Conservation (phyloP, 2,797 vertebrate species). For the Siniperca scherzeri region DNA sequence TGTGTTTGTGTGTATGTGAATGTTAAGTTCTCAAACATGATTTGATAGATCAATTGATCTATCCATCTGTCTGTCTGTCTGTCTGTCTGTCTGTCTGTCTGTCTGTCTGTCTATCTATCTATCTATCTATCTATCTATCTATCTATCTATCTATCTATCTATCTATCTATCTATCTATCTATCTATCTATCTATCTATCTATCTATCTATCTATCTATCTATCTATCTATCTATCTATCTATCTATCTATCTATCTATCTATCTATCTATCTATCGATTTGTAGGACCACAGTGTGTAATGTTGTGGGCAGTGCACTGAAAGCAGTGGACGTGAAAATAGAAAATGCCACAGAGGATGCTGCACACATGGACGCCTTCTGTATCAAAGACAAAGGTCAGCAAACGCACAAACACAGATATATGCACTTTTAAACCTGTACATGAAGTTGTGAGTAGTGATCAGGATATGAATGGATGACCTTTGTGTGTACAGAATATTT, state of each 20-base stretch:
- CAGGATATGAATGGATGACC: constrained; percentile 14
- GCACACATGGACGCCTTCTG: constrained; percentile 87
- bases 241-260: constrained; percentile 5
- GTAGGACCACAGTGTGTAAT: constrained; percentile 90
- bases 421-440: not conserved
- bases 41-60: constrained; percentile 6
- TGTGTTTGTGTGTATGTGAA: constrained; percentile 7
- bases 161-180: constrained; percentile 17
- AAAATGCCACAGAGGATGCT: constrained; percentile 84
- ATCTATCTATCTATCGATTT: constrained; percentile 42
- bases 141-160: not conserved
- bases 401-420: constrained; percentile 10
- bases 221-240: no score
- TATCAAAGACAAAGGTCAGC: constrained; percentile 92
- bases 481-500: not conserved
- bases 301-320: constrained; percentile 84
- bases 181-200: not conserved
- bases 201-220: constrained; percentile 6
- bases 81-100: constrained; percentile 6
- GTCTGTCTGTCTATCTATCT: not conserved
- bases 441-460: not conserved
- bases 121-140: constrained; percentile 12
- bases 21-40: not conserved
- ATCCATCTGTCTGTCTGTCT: not conserved
- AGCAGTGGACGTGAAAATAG: constrained; percentile 89